These are phyloP conservation scores for Petrosia ficiformis DNA, from an alignment of 37 sponge, comb jelly and placozoan species.

Conservation along the genomic window DNA sequence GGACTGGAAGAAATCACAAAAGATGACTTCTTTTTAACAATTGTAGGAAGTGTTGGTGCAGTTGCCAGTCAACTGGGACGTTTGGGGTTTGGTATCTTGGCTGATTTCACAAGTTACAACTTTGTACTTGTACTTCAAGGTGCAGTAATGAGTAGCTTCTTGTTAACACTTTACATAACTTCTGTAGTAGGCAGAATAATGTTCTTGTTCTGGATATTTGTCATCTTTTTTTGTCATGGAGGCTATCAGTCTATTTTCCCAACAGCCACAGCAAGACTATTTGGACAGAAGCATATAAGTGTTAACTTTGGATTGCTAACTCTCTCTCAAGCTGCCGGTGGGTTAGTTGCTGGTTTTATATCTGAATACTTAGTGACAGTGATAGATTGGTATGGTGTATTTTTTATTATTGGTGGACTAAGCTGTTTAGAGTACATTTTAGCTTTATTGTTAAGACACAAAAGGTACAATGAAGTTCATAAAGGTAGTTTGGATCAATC, in stretches of 20 bases:
- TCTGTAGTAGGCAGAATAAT: conserved; percentile 14
- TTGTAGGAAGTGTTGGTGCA: conserved; percentile 39
- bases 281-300: conserved; percentile 59
- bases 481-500: not conserved
- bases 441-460: conserved; percentile 35
- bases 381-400: conserved; percentile 19
- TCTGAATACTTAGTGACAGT: conserved; percentile 1
- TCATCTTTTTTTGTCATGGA: conserved; percentile 86
- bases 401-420: conserved; percentile 40
- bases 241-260: conserved; percentile 75
- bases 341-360: conserved; percentile 33
- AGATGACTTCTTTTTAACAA: conserved; percentile 74
- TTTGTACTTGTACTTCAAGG: conserved; percentile 44
- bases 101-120: conserved; percentile 67
- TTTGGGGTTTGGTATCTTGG: conserved; percentile 63
- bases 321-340: conserved; percentile 41
- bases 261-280: conserved; percentile 52
- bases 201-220: conserved; percentile 74
- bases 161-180: conserved; percentile 32
- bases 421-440: conserved; percentile 26
- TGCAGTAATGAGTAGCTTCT: conserved; percentile 33
- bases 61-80: conserved; percentile 61
- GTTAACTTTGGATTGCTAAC: conserved; percentile 75
- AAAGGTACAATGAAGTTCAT: conserved; percentile 20
- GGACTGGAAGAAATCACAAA: conserved; percentile 23